A percentile compares a stretch with the other conserved stretches of the same genome.
Conservation (phyloP, 2,113 vertebrate genomes). For the Oncorhynchus mykiss region DNA sequence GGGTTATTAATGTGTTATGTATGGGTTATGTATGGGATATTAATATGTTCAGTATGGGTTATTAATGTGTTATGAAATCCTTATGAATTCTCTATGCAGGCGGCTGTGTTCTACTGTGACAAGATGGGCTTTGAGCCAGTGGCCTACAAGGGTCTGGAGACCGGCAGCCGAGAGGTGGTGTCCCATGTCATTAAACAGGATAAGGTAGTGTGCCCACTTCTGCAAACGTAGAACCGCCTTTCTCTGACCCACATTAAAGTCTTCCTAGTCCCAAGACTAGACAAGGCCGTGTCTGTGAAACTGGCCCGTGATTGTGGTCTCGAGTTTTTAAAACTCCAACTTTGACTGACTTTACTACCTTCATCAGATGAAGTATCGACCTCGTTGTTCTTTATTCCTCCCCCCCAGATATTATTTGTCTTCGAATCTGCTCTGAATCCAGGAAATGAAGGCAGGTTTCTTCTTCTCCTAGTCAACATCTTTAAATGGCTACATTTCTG, state of each 20-base stretch:
- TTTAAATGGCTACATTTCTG: background rate
- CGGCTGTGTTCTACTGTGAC: slow-evolving; percentile 77
- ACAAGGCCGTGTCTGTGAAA: too few species aligned
- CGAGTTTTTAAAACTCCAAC: too few species aligned
- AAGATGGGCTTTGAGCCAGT: slow-evolving; percentile 80
- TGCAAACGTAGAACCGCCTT: too few species aligned
- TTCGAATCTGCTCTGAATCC: slow-evolving; percentile 79
- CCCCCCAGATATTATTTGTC: slow-evolving; percentile 73
- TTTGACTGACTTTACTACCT: too few species aligned
- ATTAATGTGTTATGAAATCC: too few species aligned
- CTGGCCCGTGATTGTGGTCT: too few species aligned
- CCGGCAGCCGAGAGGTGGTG: slow-evolving; percentile 73
- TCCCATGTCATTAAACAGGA: slow-evolving; percentile 78
- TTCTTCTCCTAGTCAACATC: background rate
- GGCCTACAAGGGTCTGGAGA: slow-evolving; percentile 81
- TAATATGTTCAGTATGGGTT: too few species aligned
- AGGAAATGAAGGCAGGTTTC: slow-evolving; percentile 72
- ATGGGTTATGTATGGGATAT: too few species aligned
- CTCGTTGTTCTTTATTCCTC: background rate
- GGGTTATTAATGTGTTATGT: too few species aligned
- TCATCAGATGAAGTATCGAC: background rate
- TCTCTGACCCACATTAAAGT: too few species aligned
- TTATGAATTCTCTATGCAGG: slow-evolving; percentile 52
- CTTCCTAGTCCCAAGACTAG: too few species aligned
- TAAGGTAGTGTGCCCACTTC: slow-evolving; percentile 62